Base-by-base conservation (phyloP, 2,888 invertebrate species). In the Synergus gifuensis region DNA sequence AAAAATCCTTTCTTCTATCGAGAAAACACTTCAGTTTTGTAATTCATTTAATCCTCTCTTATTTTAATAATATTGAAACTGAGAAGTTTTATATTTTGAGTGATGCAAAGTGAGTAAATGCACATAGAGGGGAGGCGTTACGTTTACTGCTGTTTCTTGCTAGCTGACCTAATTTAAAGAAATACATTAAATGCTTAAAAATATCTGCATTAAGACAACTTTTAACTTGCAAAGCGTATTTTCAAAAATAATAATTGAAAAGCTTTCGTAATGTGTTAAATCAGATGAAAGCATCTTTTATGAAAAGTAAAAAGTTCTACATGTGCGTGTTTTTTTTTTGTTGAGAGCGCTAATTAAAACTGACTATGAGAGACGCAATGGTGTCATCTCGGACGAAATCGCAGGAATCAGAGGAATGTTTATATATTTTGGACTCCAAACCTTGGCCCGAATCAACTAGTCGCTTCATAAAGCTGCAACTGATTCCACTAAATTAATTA, bases 401-500 rank as follows among this genome's bases (percentile, higher is more conserved):
- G 69, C 46, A 67, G 67, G 14, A 44, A 42, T 67, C 12, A 44
- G 67, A 0, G 14, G 22, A 46, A 69, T 49, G 49, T 69, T 69
- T 49, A 28, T 46, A 69, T 69, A 69, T 49, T 69, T 69, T 49
- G 28, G 49, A 49, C 69, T 76, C 40, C 14, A 62, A 78, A 79
- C 79, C 79, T 79, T 79, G 79, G 79, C 79, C 79, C 58, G 49
- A 78, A 78, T 76, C 40, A 64, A 36, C 54, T 42, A 78, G 62
- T 28, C 46, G 18, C 28, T 69, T 69, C 49, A 69, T 69, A 16
- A 44, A 69, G 46, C 46, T 69, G 28, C 16, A 69, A 46, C 46
- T 69, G 69, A 46, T 49, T 18, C 22, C 28, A 8, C 9, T 9
- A 16, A 69, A 60, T 60, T 60, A 69, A 69, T 69, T 69, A 28